A percentile compares a stretch with the other conserved stretches of the same genome.
These are phyloP conservation scores for Monochamus saltuarius DNA, from an alignment of 1,140 invertebrate genomes.

Conservation along the genomic window DNA sequence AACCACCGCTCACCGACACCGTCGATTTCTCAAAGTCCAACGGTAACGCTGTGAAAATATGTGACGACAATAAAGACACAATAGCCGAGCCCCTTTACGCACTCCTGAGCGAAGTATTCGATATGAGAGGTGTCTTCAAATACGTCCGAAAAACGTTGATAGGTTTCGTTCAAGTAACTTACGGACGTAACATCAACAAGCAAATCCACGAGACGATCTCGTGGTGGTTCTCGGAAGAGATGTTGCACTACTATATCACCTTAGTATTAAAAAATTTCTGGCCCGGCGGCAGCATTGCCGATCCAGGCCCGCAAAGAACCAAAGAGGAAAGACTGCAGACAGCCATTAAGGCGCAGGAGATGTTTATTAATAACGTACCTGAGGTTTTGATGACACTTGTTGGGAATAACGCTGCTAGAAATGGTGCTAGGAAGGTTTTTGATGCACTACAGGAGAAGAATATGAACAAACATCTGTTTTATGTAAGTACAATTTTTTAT, in stretches of 20 bases:
- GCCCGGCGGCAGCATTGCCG: constrained; percentile 74
- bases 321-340: constrained; percentile 71
- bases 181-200: constrained; percentile 87
- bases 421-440: constrained; percentile 84
- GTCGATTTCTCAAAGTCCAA: constrained; percentile 51
- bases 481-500: constrained; percentile 66
- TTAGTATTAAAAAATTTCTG: constrained; percentile 84
- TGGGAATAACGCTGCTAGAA: constrained; percentile 79
- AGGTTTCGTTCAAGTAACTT: constrained; percentile 89
- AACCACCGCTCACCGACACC: constrained; percentile 58
- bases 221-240: constrained; percentile 86
- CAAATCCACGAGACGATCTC: constrained; percentile 85
- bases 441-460: constrained; percentile 81
- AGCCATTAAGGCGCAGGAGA: constrained; percentile 62
- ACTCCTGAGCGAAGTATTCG: constrained; percentile 85
- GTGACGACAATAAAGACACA: constrained; percentile 71
- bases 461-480: constrained; percentile 89
- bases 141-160: constrained; percentile 85
- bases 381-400: constrained; percentile 81
- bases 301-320: constrained; percentile 58
- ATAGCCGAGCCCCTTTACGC: constrained; percentile 87
- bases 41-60: constrained; percentile 44
- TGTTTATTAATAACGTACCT: constrained; percentile 72
- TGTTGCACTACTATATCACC: constrained; percentile 86
- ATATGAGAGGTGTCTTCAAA: constrained; percentile 83